phyloP scores from a whole-genome alignment of 2,888 invertebrate species.

The Drosophila mercatorum region DNA sequence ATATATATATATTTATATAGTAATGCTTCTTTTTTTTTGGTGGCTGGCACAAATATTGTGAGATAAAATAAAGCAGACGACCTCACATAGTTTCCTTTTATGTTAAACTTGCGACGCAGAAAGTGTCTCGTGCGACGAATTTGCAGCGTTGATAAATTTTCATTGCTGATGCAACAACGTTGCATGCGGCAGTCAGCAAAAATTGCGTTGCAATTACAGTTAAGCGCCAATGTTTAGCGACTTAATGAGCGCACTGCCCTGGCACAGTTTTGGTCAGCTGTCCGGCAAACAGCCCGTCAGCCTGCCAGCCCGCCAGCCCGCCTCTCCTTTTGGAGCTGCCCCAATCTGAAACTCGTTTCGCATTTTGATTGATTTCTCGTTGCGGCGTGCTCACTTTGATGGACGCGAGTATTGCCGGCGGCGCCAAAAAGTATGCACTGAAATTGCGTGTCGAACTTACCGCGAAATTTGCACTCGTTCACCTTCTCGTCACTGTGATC shows the following conservation, averaged over 20 bases:
- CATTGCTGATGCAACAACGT: slow-evolving; percentile 71
- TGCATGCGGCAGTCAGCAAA: slow-evolving; percentile 74
- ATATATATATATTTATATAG: not conserved
- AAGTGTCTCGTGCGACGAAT: slow-evolving; percentile 71
- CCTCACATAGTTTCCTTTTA: slow-evolving; percentile 77
- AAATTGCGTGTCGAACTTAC: slow-evolving; percentile 55
- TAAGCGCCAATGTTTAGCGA: slow-evolving; percentile 55
- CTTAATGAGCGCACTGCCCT: slow-evolving; percentile 70
- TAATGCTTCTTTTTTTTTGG: slow-evolving; percentile 26
- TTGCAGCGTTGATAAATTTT: slow-evolving; percentile 63
- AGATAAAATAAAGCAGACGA: slow-evolving; percentile 73
- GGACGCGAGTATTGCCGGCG: slow-evolving; percentile 55
- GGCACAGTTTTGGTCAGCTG: slow-evolving; percentile 72
- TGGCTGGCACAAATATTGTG: slow-evolving; percentile 65
- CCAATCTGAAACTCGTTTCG: slow-evolving; percentile 64
- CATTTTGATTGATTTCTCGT: slow-evolving; percentile 49
- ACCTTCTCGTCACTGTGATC: slow-evolving; percentile 93
- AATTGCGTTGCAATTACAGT: slow-evolving; percentile 72
- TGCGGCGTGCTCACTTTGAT: slow-evolving; percentile 19
- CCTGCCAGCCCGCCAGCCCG: not conserved
- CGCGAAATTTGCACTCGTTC: slow-evolving; percentile 89
- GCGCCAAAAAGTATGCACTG: slow-evolving; percentile 61
- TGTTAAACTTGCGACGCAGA: slow-evolving; percentile 67
- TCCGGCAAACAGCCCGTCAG: not conserved
- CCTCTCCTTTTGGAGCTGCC: slow-evolving; percentile 11